Percentiles rank a stretch among this genome's conserved stretches.
Evolutionary conservation across 2,888 invertebrate genomes (phyloP).

Genomic region (Isoperla grammatica): DNA sequence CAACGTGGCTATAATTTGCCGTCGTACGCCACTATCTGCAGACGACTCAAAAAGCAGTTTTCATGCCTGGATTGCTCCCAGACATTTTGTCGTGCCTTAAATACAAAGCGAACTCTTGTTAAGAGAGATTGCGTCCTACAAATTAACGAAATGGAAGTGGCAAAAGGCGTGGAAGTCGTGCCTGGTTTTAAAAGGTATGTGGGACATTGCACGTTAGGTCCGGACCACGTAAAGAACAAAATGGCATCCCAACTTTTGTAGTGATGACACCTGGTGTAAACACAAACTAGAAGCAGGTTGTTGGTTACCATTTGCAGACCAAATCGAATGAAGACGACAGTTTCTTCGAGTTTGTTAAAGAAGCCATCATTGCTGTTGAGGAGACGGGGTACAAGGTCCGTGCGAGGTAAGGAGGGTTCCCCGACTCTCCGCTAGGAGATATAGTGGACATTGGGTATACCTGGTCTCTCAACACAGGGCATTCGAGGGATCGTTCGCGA

Average conservation of each 20-base stretch:
- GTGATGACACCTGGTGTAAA: conserved; percentile 7
- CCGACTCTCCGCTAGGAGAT: too few relatives aligned
- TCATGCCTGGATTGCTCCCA: too few relatives aligned
- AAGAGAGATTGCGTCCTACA: background rate
- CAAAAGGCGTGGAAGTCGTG: background rate
- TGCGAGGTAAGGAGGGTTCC: too few relatives aligned
- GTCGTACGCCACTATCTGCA: too few relatives aligned
- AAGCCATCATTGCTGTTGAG: background rate
- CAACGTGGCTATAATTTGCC: too few relatives aligned
- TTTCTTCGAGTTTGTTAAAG: background rate
- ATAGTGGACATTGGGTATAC: too few relatives aligned
- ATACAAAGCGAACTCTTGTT: background rate
- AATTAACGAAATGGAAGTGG: conserved; percentile 7
- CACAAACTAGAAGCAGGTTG: conserved; percentile 11
- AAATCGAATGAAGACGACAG: background rate
- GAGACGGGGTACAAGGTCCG: background rate
- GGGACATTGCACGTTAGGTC: background rate
- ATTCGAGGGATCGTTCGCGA: too few relatives aligned
- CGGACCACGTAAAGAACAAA: background rate
- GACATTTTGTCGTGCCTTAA: background rate
- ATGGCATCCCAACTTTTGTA: background rate
- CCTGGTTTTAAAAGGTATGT: background rate
- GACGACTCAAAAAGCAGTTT: too few relatives aligned
- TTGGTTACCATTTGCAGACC: conserved; percentile 1
- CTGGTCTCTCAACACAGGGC: too few relatives aligned